Conservation (phyloP, 2,888 invertebrate species). For the Palloptera scutellata region DNA sequence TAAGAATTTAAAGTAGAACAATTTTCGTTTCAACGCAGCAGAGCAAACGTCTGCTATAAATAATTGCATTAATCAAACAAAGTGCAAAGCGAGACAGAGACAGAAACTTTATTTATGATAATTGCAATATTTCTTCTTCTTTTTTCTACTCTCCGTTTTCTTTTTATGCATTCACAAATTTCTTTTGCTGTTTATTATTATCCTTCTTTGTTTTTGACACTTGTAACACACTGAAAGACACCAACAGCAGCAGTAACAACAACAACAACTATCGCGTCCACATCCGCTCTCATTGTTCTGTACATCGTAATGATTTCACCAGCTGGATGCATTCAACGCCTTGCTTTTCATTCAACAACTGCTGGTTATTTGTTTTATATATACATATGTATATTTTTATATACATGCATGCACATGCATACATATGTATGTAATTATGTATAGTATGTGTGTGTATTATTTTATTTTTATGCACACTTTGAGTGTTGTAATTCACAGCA, state of each 20-base stretch:
- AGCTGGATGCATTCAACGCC: background rate
- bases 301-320: conserved; percentile 10
- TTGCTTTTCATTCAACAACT: background rate
- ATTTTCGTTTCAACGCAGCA: no score
- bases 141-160: conserved; percentile 11
- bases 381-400: background rate
- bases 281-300: background rate
- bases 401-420: background rate
- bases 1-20: no score
- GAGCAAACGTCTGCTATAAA: conserved; percentile 2
- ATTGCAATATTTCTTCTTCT: conserved; percentile 25
- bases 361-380: conserved; percentile 3
- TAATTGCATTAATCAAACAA: conserved; percentile 13
- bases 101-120: conserved; percentile 25
- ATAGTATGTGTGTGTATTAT: conserved; percentile 1
- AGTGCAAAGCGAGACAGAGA: background rate
- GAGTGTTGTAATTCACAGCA: no score
- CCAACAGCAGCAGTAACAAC: background rate
- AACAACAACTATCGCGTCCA: background rate
- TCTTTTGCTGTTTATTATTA: no score
- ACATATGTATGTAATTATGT: background rate
- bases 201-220: conserved; percentile 18
- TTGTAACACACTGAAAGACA: conserved; percentile 13
- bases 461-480: background rate
- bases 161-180: no score